Percentiles rank a stretch among this genome's conserved stretches.
Evolutionary conservation across 2,888 invertebrate genomes (phyloP).

Genomic region (Rutpela maculata): DNA sequence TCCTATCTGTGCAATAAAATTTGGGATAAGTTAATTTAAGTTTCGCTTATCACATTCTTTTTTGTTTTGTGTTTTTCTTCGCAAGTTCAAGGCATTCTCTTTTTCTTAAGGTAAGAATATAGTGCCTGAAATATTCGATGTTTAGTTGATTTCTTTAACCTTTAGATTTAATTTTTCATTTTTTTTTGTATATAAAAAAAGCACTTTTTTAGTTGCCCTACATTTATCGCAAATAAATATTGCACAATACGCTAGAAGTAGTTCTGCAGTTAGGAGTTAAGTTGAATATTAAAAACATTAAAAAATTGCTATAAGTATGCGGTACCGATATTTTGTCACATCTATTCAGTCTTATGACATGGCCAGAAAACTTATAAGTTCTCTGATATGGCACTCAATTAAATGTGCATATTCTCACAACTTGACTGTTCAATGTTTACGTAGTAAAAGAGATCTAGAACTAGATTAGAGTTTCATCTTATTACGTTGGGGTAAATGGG

Average conservation of each 20-base stretch:
- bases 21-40: constrained; percentile 64
- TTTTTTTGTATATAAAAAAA: constrained; percentile 11
- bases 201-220: constrained; percentile 30
- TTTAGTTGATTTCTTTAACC: constrained; percentile 40
- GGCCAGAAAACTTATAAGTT: no score
- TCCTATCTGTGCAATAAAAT: constrained; percentile 67
- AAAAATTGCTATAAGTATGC: neutral
- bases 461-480: no score
- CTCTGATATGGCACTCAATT: no score
- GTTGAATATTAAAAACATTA: constrained; percentile 19
- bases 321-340: no score
- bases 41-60: constrained; percentile 40
- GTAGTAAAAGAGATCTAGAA: no score
- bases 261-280: constrained; percentile 31
- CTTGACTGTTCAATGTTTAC: no score
- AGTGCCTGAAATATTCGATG: constrained; percentile 48
- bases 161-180: constrained; percentile 19
- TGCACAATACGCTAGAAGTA: constrained; percentile 50
- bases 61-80: constrained; percentile 30
- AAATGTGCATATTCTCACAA: no score
- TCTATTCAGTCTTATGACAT: no score
- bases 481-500: no score
- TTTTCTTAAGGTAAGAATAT: constrained; percentile 50
- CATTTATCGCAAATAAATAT: constrained; percentile 54
- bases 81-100: constrained; percentile 39